Percentiles rank a stretch among this genome's conserved stretches.
Conservation (phyloP, 2,888 invertebrate species). For the Agrypnus murinus region DNA sequence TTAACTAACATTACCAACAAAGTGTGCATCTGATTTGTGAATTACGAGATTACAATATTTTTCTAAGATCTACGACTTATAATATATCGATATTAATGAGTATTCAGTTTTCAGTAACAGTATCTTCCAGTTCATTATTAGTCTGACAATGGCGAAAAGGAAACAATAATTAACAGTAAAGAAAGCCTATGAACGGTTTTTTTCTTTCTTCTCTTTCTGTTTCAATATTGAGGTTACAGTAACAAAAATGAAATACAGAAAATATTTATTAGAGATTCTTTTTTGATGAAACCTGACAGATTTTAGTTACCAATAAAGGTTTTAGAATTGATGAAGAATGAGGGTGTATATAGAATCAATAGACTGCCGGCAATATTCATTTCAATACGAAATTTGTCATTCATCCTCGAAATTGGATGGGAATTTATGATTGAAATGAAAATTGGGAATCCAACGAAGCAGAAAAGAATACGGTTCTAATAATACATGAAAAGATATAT, state of each 20-base stretch:
- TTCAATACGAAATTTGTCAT: conserved; percentile 71
- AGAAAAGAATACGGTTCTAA: conserved; percentile 68
- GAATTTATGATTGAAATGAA: conserved; percentile 72
- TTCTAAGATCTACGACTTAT: no score
- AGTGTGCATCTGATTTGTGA: no score
- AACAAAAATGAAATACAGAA: conserved; percentile 23
- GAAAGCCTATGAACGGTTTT: no score
- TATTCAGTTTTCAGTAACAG: no score
- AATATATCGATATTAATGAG: no score
- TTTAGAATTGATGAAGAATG: conserved; percentile 61
- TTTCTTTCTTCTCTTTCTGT: no score
- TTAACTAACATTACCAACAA: no score
- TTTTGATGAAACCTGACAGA: conserved; percentile 52
- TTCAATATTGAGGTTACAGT: not conserved
- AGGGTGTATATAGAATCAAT: conserved; percentile 66
- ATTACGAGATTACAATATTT: no score
- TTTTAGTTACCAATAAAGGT: conserved; percentile 57
- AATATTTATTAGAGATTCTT: conserved; percentile 11
- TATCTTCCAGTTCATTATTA: no score
- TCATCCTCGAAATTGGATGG: conserved; percentile 71
- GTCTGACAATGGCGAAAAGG: no score
- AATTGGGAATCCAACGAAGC: conserved; percentile 66
- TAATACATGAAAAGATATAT: conserved; percentile 65
- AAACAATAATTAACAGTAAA: no score
- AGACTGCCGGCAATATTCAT: conserved; percentile 70